phyloP scores from a whole-genome alignment of 1,140 invertebrate genomes.

The Drosophila virilis region DNA sequence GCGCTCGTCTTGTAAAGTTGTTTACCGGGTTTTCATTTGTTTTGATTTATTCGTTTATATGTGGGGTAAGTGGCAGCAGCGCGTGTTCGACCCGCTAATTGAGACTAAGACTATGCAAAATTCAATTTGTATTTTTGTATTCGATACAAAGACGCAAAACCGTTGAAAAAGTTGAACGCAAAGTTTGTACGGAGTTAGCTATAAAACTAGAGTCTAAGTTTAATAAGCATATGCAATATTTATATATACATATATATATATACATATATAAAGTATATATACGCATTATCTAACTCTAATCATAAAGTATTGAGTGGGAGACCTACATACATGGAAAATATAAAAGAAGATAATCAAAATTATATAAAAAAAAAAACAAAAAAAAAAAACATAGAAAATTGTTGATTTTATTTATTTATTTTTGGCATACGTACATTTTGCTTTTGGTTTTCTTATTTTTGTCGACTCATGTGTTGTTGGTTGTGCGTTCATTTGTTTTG shows the following conservation, averaged over 20 bases:
- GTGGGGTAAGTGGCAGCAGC: slow-evolving; percentile 17
- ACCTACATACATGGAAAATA: slow-evolving; percentile 80
- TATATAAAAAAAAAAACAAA: slow-evolving; percentile 56
- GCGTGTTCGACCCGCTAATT: slow-evolving; percentile 54
- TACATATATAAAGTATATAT: not conserved
- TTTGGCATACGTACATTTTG: slow-evolving; percentile 27
- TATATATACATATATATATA: slow-evolving; percentile 30
- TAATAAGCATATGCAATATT: slow-evolving; percentile 53
- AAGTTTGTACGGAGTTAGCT: slow-evolving; percentile 44
- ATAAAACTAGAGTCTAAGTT: slow-evolving; percentile 29
- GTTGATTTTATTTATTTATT: slow-evolving; percentile 67
- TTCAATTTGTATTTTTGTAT: slow-evolving; percentile 78
- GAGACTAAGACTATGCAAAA: slow-evolving; percentile 79
- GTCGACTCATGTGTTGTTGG: slow-evolving; percentile 33
- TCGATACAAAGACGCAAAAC: slow-evolving; percentile 69
- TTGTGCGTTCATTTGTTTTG: slow-evolving; percentile 48
- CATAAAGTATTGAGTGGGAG: slow-evolving; percentile 58
- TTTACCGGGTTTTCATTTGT: slow-evolving; percentile 1
- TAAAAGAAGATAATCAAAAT: slow-evolving; percentile 83
- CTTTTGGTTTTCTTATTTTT: slow-evolving; percentile 7
- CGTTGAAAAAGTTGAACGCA: slow-evolving; percentile 28
- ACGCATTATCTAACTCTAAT: slow-evolving; percentile 54
- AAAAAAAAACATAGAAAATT: slow-evolving; percentile 50
- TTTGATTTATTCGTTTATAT: not conserved
- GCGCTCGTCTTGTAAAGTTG: slow-evolving; percentile 28